These are phyloP conservation scores for Megaceryle maxima DNA, from an alignment of 2,113 vertebrate species.

Conservation along the genomic window DNA sequence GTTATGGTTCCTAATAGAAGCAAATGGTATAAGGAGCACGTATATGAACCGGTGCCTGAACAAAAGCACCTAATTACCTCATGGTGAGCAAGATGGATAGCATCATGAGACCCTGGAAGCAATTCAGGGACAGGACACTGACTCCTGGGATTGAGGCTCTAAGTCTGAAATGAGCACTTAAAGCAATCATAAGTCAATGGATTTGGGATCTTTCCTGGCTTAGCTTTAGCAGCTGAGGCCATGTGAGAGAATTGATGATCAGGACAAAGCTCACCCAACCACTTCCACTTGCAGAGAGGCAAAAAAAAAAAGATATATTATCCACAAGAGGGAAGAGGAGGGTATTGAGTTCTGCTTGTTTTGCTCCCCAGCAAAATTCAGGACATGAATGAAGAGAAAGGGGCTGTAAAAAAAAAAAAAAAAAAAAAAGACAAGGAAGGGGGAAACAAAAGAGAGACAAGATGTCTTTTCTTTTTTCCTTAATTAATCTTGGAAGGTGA, in stretches of 20 bases:
- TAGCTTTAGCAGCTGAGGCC: background rate
- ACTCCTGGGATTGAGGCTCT: background rate
- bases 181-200: background rate
- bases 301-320: background rate
- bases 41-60: fast-evolving
- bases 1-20: background rate
- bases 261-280: background rate
- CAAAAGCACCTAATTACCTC: background rate
- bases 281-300: background rate
- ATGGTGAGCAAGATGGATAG: fast-evolving
- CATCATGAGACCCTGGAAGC: fast-evolving
- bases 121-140: background rate
- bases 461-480: slow-evolving; percentile 53
- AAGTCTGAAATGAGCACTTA: background rate
- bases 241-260: background rate
- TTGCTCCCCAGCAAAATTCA: background rate
- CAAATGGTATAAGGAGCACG: background rate
- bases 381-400: background rate
- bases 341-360: background rate
- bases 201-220: background rate
- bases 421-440: background rate
- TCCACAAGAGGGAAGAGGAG: background rate
- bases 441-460: slow-evolving; percentile 44
- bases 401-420: background rate
- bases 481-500: slow-evolving; percentile 71